Conservation (phyloP, 2,797 vertebrate species). For the Schizothorax lantsangensis region DNA sequence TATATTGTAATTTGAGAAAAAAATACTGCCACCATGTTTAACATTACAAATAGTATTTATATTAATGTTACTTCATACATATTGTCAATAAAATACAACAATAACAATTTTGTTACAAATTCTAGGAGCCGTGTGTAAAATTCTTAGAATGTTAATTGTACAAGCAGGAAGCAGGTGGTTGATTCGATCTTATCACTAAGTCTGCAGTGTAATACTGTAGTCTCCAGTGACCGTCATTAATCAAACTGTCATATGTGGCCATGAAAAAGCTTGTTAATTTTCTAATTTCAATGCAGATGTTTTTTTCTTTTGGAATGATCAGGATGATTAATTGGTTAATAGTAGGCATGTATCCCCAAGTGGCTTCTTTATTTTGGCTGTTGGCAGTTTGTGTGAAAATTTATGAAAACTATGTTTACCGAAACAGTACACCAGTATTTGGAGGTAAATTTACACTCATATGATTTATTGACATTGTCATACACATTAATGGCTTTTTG, state of each 20-base stretch:
- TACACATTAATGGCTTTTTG: background rate
- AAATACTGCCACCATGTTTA: background rate
- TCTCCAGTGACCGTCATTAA: slow-evolving; percentile 77
- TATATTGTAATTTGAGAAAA: no score
- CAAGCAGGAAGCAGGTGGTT: slow-evolving; percentile 52
- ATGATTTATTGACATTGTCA: background rate
- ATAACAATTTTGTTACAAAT: background rate
- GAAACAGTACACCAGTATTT: slow-evolving; percentile 1
- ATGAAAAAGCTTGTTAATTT: slow-evolving; percentile 67
- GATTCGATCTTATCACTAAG: background rate
- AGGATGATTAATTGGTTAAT: slow-evolving; percentile 81
- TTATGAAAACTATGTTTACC: background rate
- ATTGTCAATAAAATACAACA: background rate
- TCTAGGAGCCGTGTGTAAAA: background rate
- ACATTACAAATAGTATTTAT: background rate
- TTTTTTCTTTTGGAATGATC: slow-evolving; percentile 73
- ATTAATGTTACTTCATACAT: background rate
- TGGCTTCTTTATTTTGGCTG: slow-evolving; percentile 49
- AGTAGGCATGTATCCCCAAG: slow-evolving; percentile 66
- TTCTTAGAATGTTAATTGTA: background rate
- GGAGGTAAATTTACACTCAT: background rate
- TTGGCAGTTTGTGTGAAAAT: slow-evolving; percentile 17
- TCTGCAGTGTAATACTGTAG: slow-evolving; percentile 24
- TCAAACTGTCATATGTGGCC: slow-evolving; percentile 72
- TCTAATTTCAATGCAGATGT: slow-evolving; percentile 74